Base-by-base conservation (phyloP, 2,888 invertebrate species). In the Chrysolina haemoptera region DNA sequence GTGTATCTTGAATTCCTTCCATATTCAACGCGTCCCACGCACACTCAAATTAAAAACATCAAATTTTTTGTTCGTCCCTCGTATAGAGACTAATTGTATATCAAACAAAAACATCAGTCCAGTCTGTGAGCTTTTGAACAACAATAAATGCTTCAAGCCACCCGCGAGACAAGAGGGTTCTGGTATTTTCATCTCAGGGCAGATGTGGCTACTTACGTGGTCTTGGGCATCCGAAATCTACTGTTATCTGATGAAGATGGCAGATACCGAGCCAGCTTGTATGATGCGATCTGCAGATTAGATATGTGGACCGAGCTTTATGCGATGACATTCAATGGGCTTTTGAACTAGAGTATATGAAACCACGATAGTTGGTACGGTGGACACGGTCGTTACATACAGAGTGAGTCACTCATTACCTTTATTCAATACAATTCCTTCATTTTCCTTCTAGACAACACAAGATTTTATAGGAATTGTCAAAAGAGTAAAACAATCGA, bases 231-330 rank as follows among this genome's bases (percentile, higher is more conserved):
- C 78, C 78, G 71, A 84, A 83, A 84, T 84, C 82, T 76, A 79
- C 82, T 84, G 83, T 83, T 83, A 76, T 68, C 55, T 74, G 78
- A 79, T 78, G 72, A 72, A 82, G 83, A 82, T 82, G 72, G 55
- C 64, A 79, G 84, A 84, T 84, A 84, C 80, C 68, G 73, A 72
- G 71, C 76, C 79, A 78, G 80, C 84, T 82, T 84, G 85, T 84
- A 84, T 82, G 86, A 86, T 86, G 75, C 81, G 86, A 86, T 86
- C 79, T 63, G 66, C 66, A 75, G 86, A 86, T 86, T 82, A 86
- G 86, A 86, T 86, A 73, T n/a, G 35, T 11, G 59, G 8, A 6
- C 79, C 75, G 82, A 80, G 82, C 82, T 84, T 85, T 84, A 85
- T 83, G 81, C 81, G 73, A 78, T 82, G 82, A 84, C 81, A 48